Conservation (phyloP, 1,140 invertebrate genomes). For the Telenomus remus region DNA sequence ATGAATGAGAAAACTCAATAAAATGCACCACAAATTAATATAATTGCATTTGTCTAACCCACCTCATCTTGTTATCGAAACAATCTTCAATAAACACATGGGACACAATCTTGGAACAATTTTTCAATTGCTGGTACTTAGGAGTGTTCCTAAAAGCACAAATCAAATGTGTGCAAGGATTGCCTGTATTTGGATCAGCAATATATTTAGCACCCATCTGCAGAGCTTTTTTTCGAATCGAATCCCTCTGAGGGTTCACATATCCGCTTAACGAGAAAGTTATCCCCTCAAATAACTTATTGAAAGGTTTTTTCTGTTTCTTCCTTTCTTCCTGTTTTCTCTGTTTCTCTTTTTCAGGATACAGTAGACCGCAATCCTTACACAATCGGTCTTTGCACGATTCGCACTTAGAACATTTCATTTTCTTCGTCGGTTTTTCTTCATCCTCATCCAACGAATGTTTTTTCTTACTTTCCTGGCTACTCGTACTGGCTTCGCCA, state of each 20-base stretch:
- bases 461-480: conserved; percentile 26
- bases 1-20: conserved; percentile 4
- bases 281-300: conserved; percentile 65
- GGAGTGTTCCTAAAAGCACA: conserved; percentile 74
- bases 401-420: conserved; percentile 55
- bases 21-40: conserved; percentile 9
- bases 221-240: conserved; percentile 68
- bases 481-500: neutral
- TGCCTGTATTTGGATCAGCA: conserved; percentile 68
- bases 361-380: conserved; percentile 57
- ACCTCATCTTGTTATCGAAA: conserved; percentile 69
- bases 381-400: conserved; percentile 60
- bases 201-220: conserved; percentile 72
- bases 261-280: conserved; percentile 72
- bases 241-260: conserved; percentile 71
- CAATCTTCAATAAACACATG: conserved; percentile 70
- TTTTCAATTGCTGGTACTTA: conserved; percentile 67
- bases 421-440: conserved; percentile 24
- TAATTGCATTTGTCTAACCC: neutral
- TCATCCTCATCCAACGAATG: conserved; percentile 24
- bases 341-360: conserved; percentile 14
- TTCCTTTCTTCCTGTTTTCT: conserved; percentile 11
- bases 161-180: conserved; percentile 69
- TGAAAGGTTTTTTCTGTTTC: conserved; percentile 61
- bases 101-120: conserved; percentile 67